phyloP scores from a whole-genome alignment of 2,797 vertebrate species.

The Gymnoscopelus braueri region DNA sequence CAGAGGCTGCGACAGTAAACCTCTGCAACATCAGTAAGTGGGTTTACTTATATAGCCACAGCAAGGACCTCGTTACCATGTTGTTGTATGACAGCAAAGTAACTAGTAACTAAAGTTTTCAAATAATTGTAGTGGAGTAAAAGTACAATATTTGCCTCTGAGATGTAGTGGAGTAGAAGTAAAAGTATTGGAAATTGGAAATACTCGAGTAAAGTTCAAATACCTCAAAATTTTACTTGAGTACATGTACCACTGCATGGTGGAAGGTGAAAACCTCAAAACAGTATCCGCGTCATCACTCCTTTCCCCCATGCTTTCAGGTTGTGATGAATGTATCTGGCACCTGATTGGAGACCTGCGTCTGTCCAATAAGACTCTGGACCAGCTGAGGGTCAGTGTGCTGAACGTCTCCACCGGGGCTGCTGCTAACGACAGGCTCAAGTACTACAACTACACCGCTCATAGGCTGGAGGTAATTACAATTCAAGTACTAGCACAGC shows the following conservation, averaged over 20 bases:
- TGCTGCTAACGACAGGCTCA: constrained; percentile 89
- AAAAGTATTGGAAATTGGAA: too few relatives aligned
- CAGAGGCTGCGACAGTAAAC: constrained; percentile 84
- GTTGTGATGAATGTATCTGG: constrained; percentile 95
- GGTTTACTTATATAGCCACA: neutral
- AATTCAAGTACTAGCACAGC: neutral
- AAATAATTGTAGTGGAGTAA: too few relatives aligned
- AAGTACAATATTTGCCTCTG: too few relatives aligned
- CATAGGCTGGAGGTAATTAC: constrained; percentile 79
- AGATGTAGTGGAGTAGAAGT: too few relatives aligned
- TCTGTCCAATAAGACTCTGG: constrained; percentile 85
- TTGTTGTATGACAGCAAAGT: neutral
- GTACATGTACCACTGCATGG: neutral
- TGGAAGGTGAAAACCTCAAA: neutral
- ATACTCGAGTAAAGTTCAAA: neutral
- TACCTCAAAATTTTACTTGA: too few relatives aligned
- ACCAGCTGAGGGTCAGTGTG: constrained; percentile 87
- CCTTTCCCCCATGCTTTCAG: constrained; percentile 65
- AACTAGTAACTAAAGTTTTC: too few relatives aligned
- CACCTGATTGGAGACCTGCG: constrained; percentile 91
- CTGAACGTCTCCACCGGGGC: constrained; percentile 92
- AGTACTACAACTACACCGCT: constrained; percentile 89
- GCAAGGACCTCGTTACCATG: too few relatives aligned
- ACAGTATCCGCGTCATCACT: neutral
- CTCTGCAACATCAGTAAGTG: constrained; percentile 86